Conservation (phyloP, 92 coral and sea anemone species). For the Phenganax marumi region DNA sequence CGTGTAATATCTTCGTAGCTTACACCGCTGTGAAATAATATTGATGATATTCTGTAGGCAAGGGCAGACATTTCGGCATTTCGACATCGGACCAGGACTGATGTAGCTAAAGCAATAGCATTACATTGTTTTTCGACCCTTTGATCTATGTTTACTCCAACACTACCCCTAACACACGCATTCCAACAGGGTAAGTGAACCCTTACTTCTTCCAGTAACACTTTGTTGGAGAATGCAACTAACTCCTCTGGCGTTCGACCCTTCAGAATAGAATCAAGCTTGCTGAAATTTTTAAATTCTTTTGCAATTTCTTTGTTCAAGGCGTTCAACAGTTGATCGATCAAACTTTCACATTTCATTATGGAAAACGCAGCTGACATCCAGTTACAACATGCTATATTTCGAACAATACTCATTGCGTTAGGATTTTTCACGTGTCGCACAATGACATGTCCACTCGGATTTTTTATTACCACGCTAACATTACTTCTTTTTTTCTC, state of each 20-base stretch:
- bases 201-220: conserved; percentile 55
- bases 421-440: background rate
- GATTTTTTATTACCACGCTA: background rate
- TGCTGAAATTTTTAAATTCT: conserved; percentile 49
- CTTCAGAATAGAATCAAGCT: conserved; percentile 46
- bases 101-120: conserved; percentile 55
- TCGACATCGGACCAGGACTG: conserved; percentile 54
- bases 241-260: conserved; percentile 60
- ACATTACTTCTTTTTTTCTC: background rate
- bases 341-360: background rate
- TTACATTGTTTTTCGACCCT: conserved; percentile 22
- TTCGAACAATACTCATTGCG: background rate
- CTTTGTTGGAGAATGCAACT: conserved; percentile 56
- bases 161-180: conserved; percentile 46
- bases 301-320: background rate
- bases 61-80: conserved; percentile 62
- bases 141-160: conserved; percentile 48
- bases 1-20: conserved; percentile 53
- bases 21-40: conserved; percentile 56
- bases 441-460: conserved; percentile 6
- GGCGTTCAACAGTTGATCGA: background rate
- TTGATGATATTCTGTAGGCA: conserved; percentile 58
- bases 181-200: conserved; percentile 61
- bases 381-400: background rate
- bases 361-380: conserved; percentile 1